Conservation (phyloP, 2,888 invertebrate species). For the Gryllus longicercus region DNA sequence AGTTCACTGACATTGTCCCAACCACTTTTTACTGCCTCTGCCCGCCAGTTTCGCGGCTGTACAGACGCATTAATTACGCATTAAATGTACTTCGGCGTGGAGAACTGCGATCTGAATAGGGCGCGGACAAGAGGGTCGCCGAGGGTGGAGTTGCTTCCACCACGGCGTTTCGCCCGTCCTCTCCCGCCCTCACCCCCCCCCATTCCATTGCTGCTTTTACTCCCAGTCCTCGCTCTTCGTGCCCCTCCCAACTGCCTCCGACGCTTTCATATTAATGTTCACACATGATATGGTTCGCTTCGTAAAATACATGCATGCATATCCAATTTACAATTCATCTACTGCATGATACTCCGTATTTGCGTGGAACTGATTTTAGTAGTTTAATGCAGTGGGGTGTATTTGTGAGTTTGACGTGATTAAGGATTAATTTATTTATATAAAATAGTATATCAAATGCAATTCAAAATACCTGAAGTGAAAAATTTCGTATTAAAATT, state of each 20-base stretch:
- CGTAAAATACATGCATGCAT: not conserved
- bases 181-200: too few species aligned
- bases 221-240: too few species aligned
- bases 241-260: not conserved
- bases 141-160: too few species aligned
- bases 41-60: not conserved
- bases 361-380: not conserved
- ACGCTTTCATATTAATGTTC: not conserved
- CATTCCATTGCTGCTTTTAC: too few species aligned
- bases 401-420: not conserved
- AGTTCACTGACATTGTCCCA: not conserved
- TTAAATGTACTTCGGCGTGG: not conserved
- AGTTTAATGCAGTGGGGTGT: not conserved
- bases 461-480: too few species aligned
- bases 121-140: not conserved
- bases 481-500: too few species aligned
- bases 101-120: not conserved
- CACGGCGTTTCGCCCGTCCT: too few species aligned
- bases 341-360: not conserved
- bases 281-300: constrained; percentile 17
- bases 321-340: constrained; percentile 10
- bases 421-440: too few species aligned
- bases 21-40: not conserved
- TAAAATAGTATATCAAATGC: too few species aligned
- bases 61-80: not conserved